These are phyloP conservation scores for Solen grandis DNA, from an alignment of 1,140 invertebrate genomes.

Conservation along the genomic window DNA sequence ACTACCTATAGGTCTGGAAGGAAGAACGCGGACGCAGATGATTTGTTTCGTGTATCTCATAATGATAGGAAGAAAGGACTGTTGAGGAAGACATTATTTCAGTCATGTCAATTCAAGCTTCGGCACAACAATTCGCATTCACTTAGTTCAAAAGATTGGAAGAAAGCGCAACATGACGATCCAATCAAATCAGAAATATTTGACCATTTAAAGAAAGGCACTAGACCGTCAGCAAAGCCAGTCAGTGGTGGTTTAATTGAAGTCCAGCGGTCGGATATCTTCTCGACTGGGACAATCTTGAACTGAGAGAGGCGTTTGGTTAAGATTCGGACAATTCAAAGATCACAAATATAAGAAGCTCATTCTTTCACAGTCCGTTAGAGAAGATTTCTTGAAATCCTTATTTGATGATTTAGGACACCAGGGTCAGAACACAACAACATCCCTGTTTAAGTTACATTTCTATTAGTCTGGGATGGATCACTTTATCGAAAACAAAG, in stretches of 20 bases:
- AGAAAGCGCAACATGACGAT: no score
- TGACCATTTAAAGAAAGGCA: no score
- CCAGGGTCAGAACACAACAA: slow-evolving; percentile 8
- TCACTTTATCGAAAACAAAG: slow-evolving; percentile 15
- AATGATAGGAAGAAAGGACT: not conserved
- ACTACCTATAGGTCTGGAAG: slow-evolving; percentile 9
- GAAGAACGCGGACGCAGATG: slow-evolving; percentile 21
- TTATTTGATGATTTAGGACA: slow-evolving; percentile 19
- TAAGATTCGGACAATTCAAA: not conserved
- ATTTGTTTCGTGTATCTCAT: not conserved
- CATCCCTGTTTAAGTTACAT: not conserved
- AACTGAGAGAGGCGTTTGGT: slow-evolving; percentile 7
- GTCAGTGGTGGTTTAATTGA: no score
- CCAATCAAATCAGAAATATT: no score
- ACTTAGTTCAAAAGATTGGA: no score
- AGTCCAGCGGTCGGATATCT: slow-evolving; percentile 9
- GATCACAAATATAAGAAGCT: slow-evolving; percentile 1
- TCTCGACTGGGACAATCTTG: slow-evolving; percentile 14
- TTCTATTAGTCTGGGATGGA: slow-evolving; percentile 46
- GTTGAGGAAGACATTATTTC: not conserved
- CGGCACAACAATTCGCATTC: no score
- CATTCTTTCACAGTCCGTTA: not conserved
- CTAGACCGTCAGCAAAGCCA: no score
- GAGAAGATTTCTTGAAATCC: not conserved
- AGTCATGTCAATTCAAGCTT: not conserved